Evolutionary conservation across 2,797 vertebrate genomes (phyloP), one percentile per base, ranked within the genome.

Genomic region (Meda fulgida): DNA sequence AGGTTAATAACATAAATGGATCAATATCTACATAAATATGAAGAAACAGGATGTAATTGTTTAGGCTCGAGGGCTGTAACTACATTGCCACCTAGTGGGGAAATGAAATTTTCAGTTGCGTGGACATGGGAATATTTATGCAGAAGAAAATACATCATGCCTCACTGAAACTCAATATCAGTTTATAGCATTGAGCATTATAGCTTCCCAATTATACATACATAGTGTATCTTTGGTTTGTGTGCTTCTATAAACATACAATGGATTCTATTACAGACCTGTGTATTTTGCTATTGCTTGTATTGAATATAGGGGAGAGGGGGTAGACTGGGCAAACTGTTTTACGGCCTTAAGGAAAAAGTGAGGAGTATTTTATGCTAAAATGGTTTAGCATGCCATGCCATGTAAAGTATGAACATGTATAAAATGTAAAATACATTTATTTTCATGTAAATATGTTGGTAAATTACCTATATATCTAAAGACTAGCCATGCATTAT

Each of bases 31-130:
- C 48, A 78, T 78, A 88, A 71, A 84, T 82, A 65, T 66, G 51
- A 87, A 21, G 8, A 43, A 55, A 72, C 55, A 69, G 26, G 48
- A 58, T 58, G 78, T 81, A 43, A 53, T 83, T 63, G n/a, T 55
- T 72, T 63, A 31, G 29, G 43, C 26, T 63, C 14, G 84, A 86
- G 86, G 26, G 80, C 93, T 89, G 83, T 84, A 89, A 91, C 92
- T 91, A 94, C 90, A 94, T 88, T 94, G 94, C 94, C 95, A 95
- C 91, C 95, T 94, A 92, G 93, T 94, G 94, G 92, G n/a, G 60
- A n/a, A 1, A 6, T 6, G 16, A 10, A 77, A 84, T 38, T 10
- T 40, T 36, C 16, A 48, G 36, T 23, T 46, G 76, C 7, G 7
- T 79, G 34, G 29, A 72, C 43, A 71, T 21, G 10, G 21, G 10